Evolutionary conservation across 2,888 invertebrate genomes (phyloP).

Genomic region (Metellina segmentata): DNA sequence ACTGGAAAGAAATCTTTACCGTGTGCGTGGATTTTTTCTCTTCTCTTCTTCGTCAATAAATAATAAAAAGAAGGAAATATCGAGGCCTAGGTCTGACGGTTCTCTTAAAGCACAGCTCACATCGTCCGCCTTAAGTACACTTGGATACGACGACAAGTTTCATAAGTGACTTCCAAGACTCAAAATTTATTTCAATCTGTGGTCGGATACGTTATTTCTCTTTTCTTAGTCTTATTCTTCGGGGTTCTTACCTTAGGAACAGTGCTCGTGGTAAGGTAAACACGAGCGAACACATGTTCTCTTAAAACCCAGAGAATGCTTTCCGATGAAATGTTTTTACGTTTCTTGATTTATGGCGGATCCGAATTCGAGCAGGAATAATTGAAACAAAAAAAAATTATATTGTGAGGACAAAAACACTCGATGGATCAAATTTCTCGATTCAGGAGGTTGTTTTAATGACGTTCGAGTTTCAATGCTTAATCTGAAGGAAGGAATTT

Average conservation of each 20-base stretch:
- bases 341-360: conserved; percentile 1
- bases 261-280: conserved; percentile 53
- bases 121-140: conserved; percentile 58
- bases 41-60: conserved; percentile 57
- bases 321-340: background rate
- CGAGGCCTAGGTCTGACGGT: conserved; percentile 29
- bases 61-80: conserved; percentile 33
- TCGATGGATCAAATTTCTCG: no score
- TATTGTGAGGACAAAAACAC: no score
- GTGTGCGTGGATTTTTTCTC: conserved; percentile 28
- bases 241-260: background rate
- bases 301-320: no score
- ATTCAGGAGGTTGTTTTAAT: no score
- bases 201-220: conserved; percentile 8
- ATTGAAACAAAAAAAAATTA: background rate
- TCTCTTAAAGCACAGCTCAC: conserved; percentile 38
- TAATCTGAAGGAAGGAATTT: no score
- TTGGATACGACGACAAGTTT: conserved; percentile 57
- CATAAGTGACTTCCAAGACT: conserved; percentile 66
- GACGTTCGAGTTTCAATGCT: no score
- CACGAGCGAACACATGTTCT: background rate
- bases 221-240: conserved; percentile 20
- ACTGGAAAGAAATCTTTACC: conserved; percentile 46
- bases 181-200: conserved; percentile 70
- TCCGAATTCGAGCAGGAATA: conserved; percentile 3